Base-by-base conservation (phyloP, 2,113 vertebrate species). In the Eolophus roseicapilla region DNA sequence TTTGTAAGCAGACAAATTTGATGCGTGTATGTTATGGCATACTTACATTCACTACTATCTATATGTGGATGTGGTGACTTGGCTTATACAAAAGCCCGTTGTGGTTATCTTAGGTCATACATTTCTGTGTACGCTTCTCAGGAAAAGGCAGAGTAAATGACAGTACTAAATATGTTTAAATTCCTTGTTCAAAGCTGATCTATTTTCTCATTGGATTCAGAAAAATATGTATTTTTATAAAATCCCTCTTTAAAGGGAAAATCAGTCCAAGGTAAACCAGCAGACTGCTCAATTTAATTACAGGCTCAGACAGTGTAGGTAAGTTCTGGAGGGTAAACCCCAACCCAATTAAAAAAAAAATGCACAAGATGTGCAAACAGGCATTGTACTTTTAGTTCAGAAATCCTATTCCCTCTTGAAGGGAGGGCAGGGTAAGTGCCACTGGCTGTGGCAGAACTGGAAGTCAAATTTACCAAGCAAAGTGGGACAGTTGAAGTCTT, bases 1-100 rank as follows among this genome's bases (percentile, higher is more conserved):
- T 76, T 75, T 47, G 13, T 60, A 52, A n/a, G 44, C 69, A 52
- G 7, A 79, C 5, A 57, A 69, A 23, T 41, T 81, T 5, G 17
- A 13, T 5, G 11, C 39, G 23, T 29, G 5, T 44, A 24, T 85
- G 6, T 41, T 57, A 10, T 18, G 2, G 2, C 10, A 17, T 67
- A 15, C 16, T 74, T 86, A 39, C 0, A 39, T 8, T 78, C 20
- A 11, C 15, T 55, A 18, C 3, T 52, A 52, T 0, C 1, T 3
- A 1, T 70, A 43, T 92, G 7, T 29, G 52, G 16, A 43, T 74
- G 16, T 63, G 20, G 15, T 80, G 29, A 76, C 19, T 50, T 82
- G 52, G 13, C 24, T 80, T 82, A 20, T 37, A 49, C 13, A 47
- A 79, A 84, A 81, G 29, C 33, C 46, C 1, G 0, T 52, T 62